phyloP scores from a whole-genome alignment of 2,888 invertebrate species.

The Amaurobius ferox region DNA sequence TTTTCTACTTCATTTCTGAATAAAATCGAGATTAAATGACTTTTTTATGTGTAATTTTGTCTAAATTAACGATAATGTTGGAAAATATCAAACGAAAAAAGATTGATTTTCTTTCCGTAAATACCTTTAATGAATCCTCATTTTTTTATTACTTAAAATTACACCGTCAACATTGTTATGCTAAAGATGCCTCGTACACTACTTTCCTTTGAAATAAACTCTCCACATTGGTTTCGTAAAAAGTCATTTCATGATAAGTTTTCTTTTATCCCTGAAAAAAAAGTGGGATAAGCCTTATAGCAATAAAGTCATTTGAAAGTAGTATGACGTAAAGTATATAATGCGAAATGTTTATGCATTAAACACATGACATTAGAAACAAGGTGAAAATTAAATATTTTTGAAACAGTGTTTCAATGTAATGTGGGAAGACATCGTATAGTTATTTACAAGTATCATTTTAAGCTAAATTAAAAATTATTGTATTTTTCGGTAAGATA shows the following conservation, averaged over 20 bases:
- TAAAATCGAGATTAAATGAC: constrained; percentile 1
- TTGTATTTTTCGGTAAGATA: too few relatives aligned
- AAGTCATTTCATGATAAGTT: not conserved
- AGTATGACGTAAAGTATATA: not conserved
- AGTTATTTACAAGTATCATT: too few relatives aligned
- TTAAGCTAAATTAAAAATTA: too few relatives aligned
- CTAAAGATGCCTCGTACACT: constrained; percentile 16
- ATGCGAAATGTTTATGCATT: not conserved
- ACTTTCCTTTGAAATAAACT: not conserved
- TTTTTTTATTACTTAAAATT: constrained; percentile 18
- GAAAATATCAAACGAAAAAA: not conserved
- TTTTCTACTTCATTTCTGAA: constrained; percentile 1
- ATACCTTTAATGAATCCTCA: constrained; percentile 1
- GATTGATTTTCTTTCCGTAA: not conserved
- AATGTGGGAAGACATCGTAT: too few relatives aligned
- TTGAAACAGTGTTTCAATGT: too few relatives aligned
- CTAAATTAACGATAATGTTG: constrained; percentile 12
- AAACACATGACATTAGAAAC: too few relatives aligned
- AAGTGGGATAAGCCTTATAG: not conserved
- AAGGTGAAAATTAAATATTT: too few relatives aligned
- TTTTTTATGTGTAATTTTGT: not conserved
- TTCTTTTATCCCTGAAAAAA: not conserved
- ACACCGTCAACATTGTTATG: constrained; percentile 16
- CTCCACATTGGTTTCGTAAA: not conserved
- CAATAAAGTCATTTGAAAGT: not conserved